phyloP scores from a whole-genome alignment of 2,113 vertebrate species.

The zebrafish (Danio rerio) region GRCz12tu NC_133198.1:36124001-36124500 shows the following conservation, averaged over 20 bases:
- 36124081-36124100: slow-evolving; percentile 44
- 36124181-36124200: slow-evolving; percentile 61
- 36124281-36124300: background rate
- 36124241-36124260: background rate
- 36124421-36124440: background rate
- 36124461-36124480: slow-evolving; percentile 34
- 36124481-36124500: slow-evolving; percentile 46
- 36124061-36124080: slow-evolving; percentile 7
- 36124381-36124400: background rate
- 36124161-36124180: slow-evolving; percentile 63
- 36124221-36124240: slow-evolving; percentile 22
- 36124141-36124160: slow-evolving; percentile 67
- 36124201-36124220: background rate
- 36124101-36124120: slow-evolving; percentile 43
- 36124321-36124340: slow-evolving; percentile 6
- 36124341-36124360: background rate
- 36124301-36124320: background rate
- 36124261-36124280: background rate
- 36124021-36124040: background rate
- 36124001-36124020: background rate
- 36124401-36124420: background rate
- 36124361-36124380: background rate
- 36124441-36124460: slow-evolving; percentile 14
- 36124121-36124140: slow-evolving; percentile 50
- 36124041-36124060: background rate